A percentile compares a stretch with the other conserved stretches of the same genome.
phyloP scores from a whole-genome alignment of 2,888 invertebrate genomes.

The Euspilapteryx auroguttella region DNA sequence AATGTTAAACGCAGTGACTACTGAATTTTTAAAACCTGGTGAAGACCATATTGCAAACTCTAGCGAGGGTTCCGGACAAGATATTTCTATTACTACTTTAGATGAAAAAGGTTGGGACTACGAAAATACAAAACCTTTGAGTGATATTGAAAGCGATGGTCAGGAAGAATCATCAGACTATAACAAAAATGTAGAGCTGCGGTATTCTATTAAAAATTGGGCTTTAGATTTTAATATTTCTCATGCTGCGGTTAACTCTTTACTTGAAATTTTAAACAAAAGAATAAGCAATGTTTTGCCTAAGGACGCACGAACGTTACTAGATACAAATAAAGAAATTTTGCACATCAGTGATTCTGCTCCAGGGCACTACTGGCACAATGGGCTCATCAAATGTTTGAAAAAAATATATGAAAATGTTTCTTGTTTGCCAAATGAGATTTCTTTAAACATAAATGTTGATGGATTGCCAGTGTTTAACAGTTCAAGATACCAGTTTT shows the following conservation, averaged over 20 bases:
- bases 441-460: not conserved
- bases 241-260: not conserved
- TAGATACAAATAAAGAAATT: not conserved
- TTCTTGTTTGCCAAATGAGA: not conserved
- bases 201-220: not conserved
- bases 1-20: too few species aligned
- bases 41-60: too few species aligned
- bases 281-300: not conserved
- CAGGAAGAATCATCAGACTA: not conserved
- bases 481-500: not conserved
- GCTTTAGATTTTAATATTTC: conserved; percentile 1
- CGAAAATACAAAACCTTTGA: too few species aligned
- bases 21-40: too few species aligned
- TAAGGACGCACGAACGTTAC: not conserved
- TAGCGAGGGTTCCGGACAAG: not conserved
- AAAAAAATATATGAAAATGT: not conserved
- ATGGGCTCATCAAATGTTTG: not conserved
- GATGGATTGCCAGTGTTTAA: conserved; percentile 1
- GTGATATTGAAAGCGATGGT: too few species aligned
- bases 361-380: too few species aligned
- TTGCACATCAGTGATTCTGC: too few species aligned
- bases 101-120: too few species aligned
- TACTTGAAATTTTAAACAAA: conserved; percentile 1
- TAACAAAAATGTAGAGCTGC: not conserved
- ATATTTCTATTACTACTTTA: not conserved